Conservation (phyloP, 2,797 vertebrate species). For the Choloepus didactylus region DNA sequence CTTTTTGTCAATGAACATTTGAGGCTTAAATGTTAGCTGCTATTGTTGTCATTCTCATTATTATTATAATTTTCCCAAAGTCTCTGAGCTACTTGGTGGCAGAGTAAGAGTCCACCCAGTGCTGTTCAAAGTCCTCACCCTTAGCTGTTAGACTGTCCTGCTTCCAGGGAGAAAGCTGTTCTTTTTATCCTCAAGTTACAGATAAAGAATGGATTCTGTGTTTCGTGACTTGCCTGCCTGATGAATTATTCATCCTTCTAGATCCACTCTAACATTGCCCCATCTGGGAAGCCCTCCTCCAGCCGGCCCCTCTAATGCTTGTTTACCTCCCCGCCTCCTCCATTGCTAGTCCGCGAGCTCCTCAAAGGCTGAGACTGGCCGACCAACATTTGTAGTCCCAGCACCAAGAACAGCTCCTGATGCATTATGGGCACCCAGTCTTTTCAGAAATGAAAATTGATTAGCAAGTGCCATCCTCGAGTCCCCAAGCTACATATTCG, state of each 20-base stretch:
- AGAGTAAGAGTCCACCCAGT: not conserved
- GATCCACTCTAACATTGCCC: not conserved
- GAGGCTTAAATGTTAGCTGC: not conserved
- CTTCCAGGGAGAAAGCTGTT: not conserved
- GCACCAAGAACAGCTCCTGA: not conserved
- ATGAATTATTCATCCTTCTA: not conserved
- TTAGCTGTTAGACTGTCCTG: not conserved
- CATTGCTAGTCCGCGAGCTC: not conserved
- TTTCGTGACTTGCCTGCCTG: not conserved
- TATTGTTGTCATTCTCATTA: not conserved
- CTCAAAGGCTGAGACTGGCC: not conserved
- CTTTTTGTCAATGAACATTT: no score
- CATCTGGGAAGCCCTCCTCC: not conserved
- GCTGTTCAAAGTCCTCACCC: not conserved
- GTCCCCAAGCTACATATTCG: fast-evolving
- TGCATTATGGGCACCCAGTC: fast-evolving
- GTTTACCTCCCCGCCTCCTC: no score
- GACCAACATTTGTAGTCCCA: not conserved
- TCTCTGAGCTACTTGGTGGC: not conserved
- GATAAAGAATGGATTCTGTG: not conserved
- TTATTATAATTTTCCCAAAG: not conserved
- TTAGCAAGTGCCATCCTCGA: not conserved
- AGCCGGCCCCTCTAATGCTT: fast-evolving
- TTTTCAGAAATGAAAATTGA: conserved; percentile 39
- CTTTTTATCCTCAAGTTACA: not conserved